phyloP scores from a whole-genome alignment of 2,113 vertebrate species.

The Alethe castanea region DNA sequence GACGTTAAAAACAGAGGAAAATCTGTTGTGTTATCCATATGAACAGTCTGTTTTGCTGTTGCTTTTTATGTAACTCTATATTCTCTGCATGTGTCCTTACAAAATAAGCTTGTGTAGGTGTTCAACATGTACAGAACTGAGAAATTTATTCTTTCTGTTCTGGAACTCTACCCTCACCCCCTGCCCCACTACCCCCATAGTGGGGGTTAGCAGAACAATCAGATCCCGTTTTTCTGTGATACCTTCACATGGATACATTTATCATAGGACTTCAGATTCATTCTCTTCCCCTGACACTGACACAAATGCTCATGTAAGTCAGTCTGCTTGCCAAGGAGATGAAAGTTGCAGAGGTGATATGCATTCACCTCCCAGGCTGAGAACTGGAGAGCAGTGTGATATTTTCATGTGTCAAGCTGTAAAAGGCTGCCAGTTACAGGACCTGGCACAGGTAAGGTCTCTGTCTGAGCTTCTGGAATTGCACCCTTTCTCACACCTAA shows the following conservation, averaged over 20 bases:
- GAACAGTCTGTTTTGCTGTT: background rate
- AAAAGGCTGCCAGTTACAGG: background rate
- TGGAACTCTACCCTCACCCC: background rate
- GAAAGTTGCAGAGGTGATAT: background rate
- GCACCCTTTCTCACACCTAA: background rate
- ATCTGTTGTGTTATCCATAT: background rate
- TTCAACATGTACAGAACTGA: background rate
- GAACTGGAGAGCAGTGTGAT: fast-evolving
- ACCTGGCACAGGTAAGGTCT: background rate
- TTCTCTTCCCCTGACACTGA: background rate
- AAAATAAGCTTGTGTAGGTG: background rate
- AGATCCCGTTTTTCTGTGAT: background rate
- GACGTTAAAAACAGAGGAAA: background rate
- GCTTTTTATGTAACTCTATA: background rate
- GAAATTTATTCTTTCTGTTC: background rate
- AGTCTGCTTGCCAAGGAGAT: background rate
- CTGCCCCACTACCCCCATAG: fast-evolving
- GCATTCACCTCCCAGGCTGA: background rate
- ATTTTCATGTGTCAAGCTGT: background rate
- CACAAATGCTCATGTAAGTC: background rate
- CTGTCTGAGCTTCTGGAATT: background rate
- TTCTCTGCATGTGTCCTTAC: background rate
- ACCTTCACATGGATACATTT: background rate
- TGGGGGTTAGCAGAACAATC: background rate
- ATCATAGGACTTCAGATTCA: background rate